A percentile compares a stretch with the other conserved stretches of the same genome.
Evolutionary conservation across 1,140 invertebrate genomes (phyloP).

Genomic region (Piezodorus guildinii): DNA sequence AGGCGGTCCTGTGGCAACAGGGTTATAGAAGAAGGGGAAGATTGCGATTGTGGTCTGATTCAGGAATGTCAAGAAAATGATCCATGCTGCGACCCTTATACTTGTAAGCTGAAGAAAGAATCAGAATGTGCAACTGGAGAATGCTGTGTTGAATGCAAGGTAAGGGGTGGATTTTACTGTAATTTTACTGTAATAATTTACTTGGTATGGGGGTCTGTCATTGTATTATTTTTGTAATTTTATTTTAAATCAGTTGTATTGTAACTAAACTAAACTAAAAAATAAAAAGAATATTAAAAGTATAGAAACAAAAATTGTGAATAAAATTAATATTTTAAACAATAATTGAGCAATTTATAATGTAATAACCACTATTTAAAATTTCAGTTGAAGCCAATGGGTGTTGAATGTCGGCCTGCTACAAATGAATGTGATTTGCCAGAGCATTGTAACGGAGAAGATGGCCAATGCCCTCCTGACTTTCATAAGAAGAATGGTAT

Average conservation of each 20-base stretch:
- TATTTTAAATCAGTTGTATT: too few relatives aligned
- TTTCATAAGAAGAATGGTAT: slow-evolving; percentile 84
- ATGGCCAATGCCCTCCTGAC: slow-evolving; percentile 76
- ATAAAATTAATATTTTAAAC: too few relatives aligned
- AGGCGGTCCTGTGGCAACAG: slow-evolving; percentile 77
- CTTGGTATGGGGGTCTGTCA: too few relatives aligned
- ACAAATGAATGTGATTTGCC: slow-evolving; percentile 89
- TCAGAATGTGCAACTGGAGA: slow-evolving; percentile 82
- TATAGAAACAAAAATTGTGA: too few relatives aligned
- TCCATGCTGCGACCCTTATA: slow-evolving; percentile 90
- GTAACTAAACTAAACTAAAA: too few relatives aligned
- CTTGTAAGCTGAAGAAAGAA: slow-evolving; percentile 81
- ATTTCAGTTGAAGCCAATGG: slow-evolving; percentile 56
- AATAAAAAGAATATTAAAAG: too few relatives aligned
- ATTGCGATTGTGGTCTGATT: slow-evolving; percentile 81
- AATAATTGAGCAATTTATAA: too few relatives aligned
- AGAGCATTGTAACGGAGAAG: slow-evolving; percentile 77
- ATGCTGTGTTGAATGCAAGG: slow-evolving; percentile 84
- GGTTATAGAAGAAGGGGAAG: slow-evolving; percentile 86
- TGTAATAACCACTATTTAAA: too few relatives aligned
- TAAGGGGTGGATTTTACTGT: slow-evolving; percentile 36
- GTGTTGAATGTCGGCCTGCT: slow-evolving; percentile 67
- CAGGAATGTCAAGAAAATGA: slow-evolving; percentile 74
- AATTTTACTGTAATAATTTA: too few relatives aligned
- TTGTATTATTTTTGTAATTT: too few relatives aligned